Conservation (phyloP, 1,140 invertebrate genomes). For the Liolophura sinensis region DNA sequence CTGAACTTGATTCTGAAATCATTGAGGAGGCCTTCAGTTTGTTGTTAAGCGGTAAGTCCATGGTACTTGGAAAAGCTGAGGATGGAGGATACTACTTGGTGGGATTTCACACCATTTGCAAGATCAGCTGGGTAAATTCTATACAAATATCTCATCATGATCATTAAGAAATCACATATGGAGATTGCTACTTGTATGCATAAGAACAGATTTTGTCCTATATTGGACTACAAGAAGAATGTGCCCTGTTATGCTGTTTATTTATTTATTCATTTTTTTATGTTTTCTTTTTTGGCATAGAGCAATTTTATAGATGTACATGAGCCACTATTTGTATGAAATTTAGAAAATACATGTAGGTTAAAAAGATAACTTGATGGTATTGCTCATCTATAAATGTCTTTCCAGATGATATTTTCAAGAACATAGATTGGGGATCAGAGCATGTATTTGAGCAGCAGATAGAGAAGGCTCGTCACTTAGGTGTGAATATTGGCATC, state of each 20-base stretch:
- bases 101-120: conserved; percentile 6
- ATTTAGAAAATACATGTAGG: no score
- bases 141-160: no score
- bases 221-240: no score
- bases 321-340: no score
- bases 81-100: conserved; percentile 20
- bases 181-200: no score
- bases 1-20: conserved; percentile 6
- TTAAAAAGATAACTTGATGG: no score
- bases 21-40: conserved; percentile 10
- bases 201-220: no score
- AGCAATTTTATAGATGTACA: no score
- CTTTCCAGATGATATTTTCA: conserved; percentile 11
- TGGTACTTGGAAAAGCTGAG: conserved; percentile 17
- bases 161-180: no score
- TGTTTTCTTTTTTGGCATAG: no score
- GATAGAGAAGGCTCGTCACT: conserved; percentile 7
- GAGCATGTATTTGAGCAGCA: conserved; percentile 18
- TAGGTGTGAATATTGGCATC: conserved; percentile 6
- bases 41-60: conserved; percentile 7
- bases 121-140: conserved; percentile 6
- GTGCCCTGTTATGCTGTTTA: no score
- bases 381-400: not conserved
- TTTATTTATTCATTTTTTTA: no score
- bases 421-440: conserved; percentile 18